These are phyloP conservation scores for Mustela erminea DNA, from an alignment of 2,797 vertebrate genomes.

Conservation along the genomic window DNA sequence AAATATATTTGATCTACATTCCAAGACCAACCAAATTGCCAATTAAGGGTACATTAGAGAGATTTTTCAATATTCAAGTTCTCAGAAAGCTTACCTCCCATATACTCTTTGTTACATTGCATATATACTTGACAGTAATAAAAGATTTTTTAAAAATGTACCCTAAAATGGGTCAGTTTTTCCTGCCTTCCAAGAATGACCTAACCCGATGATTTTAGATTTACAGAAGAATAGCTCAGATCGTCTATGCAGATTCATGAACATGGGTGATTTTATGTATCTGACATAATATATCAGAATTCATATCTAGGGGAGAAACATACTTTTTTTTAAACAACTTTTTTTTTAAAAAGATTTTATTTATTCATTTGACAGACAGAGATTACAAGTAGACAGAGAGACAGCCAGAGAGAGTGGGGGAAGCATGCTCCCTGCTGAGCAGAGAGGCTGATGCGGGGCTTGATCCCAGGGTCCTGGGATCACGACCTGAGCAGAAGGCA, in stretches of 20 bases:
- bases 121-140: not conserved
- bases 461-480: no score
- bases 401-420: no score
- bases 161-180: not conserved
- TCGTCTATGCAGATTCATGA: not conserved
- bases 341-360: no score
- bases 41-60: not conserved
- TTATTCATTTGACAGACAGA: no score
- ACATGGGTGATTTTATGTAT: not conserved
- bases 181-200: not conserved
- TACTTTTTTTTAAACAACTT: not conserved
- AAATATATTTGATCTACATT: conserved; percentile 33
- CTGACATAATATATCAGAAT: conserved; percentile 21
- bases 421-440: no score
- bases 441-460: no score
- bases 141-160: not conserved
- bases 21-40: conserved; percentile 15
- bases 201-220: not conserved
- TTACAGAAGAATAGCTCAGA: not conserved
- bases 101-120: not conserved
- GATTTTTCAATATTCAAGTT: not conserved
- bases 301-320: not conserved
- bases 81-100: not conserved
- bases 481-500: no score
- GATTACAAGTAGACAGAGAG: no score